Base-by-base conservation (phyloP, 1,140 invertebrate genomes). In the Pogonus chalceus region DNA sequence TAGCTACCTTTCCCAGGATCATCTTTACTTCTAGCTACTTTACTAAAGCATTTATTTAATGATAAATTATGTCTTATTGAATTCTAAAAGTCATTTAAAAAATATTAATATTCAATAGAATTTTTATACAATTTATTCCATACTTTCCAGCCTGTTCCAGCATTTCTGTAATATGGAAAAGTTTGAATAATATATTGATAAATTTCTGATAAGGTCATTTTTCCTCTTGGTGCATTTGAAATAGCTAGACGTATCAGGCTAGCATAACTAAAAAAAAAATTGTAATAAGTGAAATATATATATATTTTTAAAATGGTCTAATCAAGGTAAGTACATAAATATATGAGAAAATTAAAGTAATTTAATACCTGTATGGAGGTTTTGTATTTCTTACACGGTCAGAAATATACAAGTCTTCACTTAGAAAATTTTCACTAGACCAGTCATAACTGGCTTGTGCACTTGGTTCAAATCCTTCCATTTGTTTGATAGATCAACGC, bases 161-260 rank as follows among this genome's bases (percentile, higher is more conserved):
- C 81, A 60, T 82, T 79, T 66, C 78, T 77, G 64, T 84, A 85
- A 63, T 83, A 87, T 52, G 82, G 77, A 66, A 85, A 87, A 58
- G 84, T 83, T 54, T 85, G 83, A 47, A 80, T 82, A 49, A 87
- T 86, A 75, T 84, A 87, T 65, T 82, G 81, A 62, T 87, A 87
- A 49, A 87, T 87, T 64, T 83, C 79, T 46, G 83, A 83, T 16
- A 87, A 69, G 1, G 84, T 87, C 77, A 87, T 86, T 69, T 86
- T 86, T 51, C 80, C 79, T 59, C 81, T 81, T 48, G 75, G 69
- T 16, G 80, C 80, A 71, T 82, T 85, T 67, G 80, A 85, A 57
- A 87, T 85, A 9, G 84, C 84, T 61, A 84, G 72, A 56, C 80
- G 75, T 56, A 87, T 86, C 63, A 87, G 75, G 59, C 79, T 84